These are phyloP conservation scores for Alauda arvensis DNA, from an alignment of 2,797 vertebrate genomes.

Conservation along the genomic window DNA sequence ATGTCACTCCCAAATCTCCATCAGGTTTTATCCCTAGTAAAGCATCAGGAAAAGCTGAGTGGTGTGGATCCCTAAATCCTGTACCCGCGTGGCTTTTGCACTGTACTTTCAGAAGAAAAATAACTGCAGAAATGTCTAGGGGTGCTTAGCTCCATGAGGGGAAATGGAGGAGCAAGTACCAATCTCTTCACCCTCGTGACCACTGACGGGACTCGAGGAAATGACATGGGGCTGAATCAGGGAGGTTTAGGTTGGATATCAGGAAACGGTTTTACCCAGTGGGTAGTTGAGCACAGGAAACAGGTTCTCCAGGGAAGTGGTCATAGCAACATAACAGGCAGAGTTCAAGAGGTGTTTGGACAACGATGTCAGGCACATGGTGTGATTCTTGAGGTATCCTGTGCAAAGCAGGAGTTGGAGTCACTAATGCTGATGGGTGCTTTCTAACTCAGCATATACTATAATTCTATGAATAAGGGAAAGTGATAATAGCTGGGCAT, in stretches of 20 bases:
- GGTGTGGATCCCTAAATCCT: neutral
- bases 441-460: neutral
- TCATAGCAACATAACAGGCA: neutral
- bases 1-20: neutral
- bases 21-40: neutral
- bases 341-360: neutral
- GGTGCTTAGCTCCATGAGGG: neutral
- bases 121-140: neutral
- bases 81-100: neutral
- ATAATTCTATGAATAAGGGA: neutral
- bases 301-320: neutral
- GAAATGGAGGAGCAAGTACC: neutral
- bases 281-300: neutral
- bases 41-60: neutral
- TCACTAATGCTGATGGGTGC: neutral
- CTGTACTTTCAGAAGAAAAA: neutral
- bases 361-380: neutral
- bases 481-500: neutral
- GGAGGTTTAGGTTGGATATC: neutral
- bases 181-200: fast-evolving
- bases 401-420: neutral
- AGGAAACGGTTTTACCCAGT: neutral
- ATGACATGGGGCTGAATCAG: neutral
- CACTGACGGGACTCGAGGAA: neutral
- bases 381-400: neutral